Evolutionary conservation across 2,888 invertebrate genomes (phyloP).

Genomic region (Drosophila greeni): DNA sequence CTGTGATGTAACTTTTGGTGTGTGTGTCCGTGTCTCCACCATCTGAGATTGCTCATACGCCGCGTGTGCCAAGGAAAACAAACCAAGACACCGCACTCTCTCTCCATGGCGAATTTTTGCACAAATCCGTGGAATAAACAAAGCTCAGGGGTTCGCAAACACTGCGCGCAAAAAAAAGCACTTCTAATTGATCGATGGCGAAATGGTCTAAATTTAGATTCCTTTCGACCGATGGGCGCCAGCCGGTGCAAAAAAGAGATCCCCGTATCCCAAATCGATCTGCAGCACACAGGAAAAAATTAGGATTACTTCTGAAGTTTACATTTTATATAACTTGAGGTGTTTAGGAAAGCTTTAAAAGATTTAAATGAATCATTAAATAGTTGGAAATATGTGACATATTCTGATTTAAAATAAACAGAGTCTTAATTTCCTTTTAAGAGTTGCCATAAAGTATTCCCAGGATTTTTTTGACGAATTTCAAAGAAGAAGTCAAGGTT

Average conservation of each 20-base stretch:
- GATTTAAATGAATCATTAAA: neutral
- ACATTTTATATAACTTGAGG: too few relatives aligned
- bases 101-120: slow-evolving; percentile 9
- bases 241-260: slow-evolving; percentile 31
- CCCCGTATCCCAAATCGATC: slow-evolving; percentile 29
- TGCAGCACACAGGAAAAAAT: slow-evolving; percentile 9
- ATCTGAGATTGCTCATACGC: slow-evolving; percentile 65
- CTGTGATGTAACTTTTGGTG: slow-evolving; percentile 40
- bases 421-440: neutral
- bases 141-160: slow-evolving; percentile 24
- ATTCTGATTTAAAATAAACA: too few relatives aligned
- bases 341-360: neutral
- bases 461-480: too few relatives aligned
- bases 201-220: slow-evolving; percentile 29
- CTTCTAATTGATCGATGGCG: slow-evolving; percentile 31
- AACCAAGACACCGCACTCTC: slow-evolving; percentile 25
- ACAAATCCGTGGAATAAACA: slow-evolving; percentile 38
- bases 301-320: neutral
- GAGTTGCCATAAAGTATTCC: neutral
- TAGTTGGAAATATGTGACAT: neutral
- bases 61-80: slow-evolving; percentile 51
- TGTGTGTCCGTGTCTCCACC: neutral
- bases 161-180: slow-evolving; percentile 8
- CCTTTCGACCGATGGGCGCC: slow-evolving; percentile 28
- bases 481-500: too few relatives aligned